Percentiles rank a stretch among this genome's conserved stretches.
phyloP scores from a whole-genome alignment of 1,140 invertebrate species.

The Drosophila rufa region DNA sequence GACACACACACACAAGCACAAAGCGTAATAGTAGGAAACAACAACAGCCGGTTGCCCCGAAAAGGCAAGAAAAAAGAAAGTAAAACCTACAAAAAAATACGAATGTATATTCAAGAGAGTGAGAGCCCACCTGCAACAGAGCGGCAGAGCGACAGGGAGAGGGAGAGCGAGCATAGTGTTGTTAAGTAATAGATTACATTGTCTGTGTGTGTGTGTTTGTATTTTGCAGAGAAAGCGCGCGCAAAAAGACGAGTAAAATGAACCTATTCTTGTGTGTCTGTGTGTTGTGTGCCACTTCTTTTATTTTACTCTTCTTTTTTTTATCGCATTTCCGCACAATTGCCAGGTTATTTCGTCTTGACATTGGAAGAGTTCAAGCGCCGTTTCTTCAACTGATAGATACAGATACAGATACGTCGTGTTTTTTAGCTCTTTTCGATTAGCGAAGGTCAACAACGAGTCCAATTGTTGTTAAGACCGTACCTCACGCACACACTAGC shows the following conservation, averaged over 20 bases:
- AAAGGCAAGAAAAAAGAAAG: conserved; percentile 67
- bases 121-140: conserved; percentile 13
- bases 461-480: conserved; percentile 31
- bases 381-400: conserved; percentile 5
- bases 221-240: conserved; percentile 74
- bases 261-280: conserved; percentile 4
- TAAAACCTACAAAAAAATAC: conserved; percentile 51
- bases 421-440: conserved; percentile 37
- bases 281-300: conserved; percentile 35
- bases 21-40: conserved; percentile 58
- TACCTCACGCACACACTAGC: conserved; percentile 7
- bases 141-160: conserved; percentile 10
- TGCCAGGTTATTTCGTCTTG: conserved; percentile 31
- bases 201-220: conserved; percentile 9
- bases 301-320: neutral
- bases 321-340: conserved; percentile 52
- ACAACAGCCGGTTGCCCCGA: conserved; percentile 42
- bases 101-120: conserved; percentile 17
- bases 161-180: conserved; percentile 12
- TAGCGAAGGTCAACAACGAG: conserved; percentile 71
- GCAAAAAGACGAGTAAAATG: conserved; percentile 54
- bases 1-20: conserved; percentile 10
- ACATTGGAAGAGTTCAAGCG: conserved; percentile 76
- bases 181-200: conserved; percentile 61
- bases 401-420: conserved; percentile 26